A percentile compares a stretch with the other conserved stretches of the same genome.
These are phyloP conservation scores for Parauchenoglanis ngamensis DNA, from an alignment of 2,797 vertebrate species.

Conservation along the genomic window DNA sequence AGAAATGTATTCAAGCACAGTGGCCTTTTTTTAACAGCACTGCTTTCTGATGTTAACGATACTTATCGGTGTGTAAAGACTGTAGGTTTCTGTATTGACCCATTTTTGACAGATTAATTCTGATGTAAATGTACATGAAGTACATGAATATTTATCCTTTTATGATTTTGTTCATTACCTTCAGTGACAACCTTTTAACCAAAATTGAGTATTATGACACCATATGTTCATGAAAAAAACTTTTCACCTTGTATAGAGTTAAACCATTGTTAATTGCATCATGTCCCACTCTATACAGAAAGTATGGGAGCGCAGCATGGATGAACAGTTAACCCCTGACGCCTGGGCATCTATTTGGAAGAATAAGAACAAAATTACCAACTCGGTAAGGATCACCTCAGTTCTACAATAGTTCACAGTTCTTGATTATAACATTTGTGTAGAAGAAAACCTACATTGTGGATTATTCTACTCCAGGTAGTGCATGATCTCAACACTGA, in stretches of 20 bases:
- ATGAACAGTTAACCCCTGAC: constrained; percentile 79
- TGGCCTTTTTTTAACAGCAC: neutral
- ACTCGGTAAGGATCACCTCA: constrained; percentile 69
- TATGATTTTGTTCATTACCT: neutral
- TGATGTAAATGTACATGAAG: neutral
- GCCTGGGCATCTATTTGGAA: constrained; percentile 82
- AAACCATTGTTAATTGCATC: constrained; percentile 25
- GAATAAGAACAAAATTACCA: constrained; percentile 78
- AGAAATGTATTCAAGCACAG: neutral
- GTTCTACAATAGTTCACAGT: constrained; percentile 22
- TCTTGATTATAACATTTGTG: neutral
- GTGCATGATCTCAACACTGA: neutral
- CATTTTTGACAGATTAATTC: neutral
- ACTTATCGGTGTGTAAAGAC: neutral
- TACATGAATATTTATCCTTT: neutral
- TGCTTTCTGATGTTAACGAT: neutral
- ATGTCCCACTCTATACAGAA: constrained; percentile 65
- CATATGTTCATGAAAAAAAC: neutral
- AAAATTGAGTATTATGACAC: neutral
- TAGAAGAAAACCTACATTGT: neutral
- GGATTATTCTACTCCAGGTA: neutral
- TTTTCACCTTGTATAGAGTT: neutral
- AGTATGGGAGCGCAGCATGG: constrained; percentile 79
- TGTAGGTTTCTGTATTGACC: neutral
- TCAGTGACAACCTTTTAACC: neutral